phyloP scores from a whole-genome alignment of 2,113 vertebrate genomes.

The Channa maculata region DNA sequence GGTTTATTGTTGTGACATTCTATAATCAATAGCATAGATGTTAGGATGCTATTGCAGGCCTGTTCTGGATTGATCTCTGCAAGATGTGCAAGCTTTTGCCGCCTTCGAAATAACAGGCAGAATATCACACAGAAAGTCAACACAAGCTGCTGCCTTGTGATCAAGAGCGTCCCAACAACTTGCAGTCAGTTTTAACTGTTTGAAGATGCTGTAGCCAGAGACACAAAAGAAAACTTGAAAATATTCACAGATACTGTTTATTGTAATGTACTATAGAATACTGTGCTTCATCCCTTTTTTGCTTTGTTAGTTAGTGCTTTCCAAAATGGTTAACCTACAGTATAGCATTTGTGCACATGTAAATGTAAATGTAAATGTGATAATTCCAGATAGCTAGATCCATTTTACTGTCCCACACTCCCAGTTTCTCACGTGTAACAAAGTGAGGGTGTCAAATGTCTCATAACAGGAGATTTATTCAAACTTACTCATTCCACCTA shows the following conservation, averaged over 20 bases:
- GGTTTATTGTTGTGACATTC: slow-evolving; percentile 70
- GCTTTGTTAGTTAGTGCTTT: slow-evolving; percentile 22
- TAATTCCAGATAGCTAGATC: slow-evolving; percentile 67
- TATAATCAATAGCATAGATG: slow-evolving; percentile 71
- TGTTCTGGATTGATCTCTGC: slow-evolving; percentile 63
- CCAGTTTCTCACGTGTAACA: background rate
- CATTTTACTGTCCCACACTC: slow-evolving; percentile 76
- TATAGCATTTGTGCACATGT: slow-evolving; percentile 84
- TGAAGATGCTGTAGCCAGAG: slow-evolving; percentile 21
- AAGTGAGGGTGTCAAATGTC: slow-evolving; percentile 10
- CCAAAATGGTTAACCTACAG: slow-evolving; percentile 62
- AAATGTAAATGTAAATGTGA: slow-evolving; percentile 68
- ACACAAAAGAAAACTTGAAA: slow-evolving; percentile 4
- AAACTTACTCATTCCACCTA: slow-evolving; percentile 27
- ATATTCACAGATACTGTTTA: slow-evolving; percentile 7
- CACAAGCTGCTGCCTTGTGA: slow-evolving; percentile 9
- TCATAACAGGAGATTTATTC: slow-evolving; percentile 10
- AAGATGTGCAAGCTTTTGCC: slow-evolving; percentile 24
- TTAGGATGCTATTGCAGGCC: slow-evolving; percentile 52
- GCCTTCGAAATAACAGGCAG: slow-evolving; percentile 21
- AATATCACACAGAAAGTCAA: slow-evolving; percentile 26
- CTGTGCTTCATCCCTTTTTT: slow-evolving; percentile 2
- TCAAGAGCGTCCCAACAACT: slow-evolving; percentile 16
- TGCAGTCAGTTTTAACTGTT: slow-evolving; percentile 31
- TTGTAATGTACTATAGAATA: background rate